Conservation (phyloP, 2,797 vertebrate genomes). For the Linurgus olivaceus region DNA sequence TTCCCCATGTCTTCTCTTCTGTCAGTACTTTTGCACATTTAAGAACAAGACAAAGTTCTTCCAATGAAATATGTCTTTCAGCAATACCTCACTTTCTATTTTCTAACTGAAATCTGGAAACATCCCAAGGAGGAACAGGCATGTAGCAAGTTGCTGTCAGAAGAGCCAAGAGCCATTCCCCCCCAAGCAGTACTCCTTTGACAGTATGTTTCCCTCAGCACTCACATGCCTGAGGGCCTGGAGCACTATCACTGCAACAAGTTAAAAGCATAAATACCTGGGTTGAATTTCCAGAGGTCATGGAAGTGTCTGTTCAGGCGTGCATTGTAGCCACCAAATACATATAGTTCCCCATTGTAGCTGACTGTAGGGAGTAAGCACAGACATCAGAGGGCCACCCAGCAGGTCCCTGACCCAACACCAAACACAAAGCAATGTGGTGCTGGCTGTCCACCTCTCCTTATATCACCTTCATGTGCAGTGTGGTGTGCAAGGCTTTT, state of each 20-base stretch:
- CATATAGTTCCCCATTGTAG: conserved; percentile 93
- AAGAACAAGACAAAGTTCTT: background rate
- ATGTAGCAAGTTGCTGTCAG: background rate
- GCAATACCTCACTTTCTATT: background rate
- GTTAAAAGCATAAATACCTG: conserved; percentile 79
- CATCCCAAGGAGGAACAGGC: background rate
- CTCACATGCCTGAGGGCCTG: background rate
- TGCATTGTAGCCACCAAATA: conserved; percentile 98
- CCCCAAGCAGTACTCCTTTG: background rate
- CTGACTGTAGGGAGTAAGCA: conserved; percentile 79
- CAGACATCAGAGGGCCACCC: background rate
- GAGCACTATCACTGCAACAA: background rate
- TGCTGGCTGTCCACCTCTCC: background rate
- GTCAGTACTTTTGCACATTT: background rate
- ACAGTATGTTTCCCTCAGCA: background rate
- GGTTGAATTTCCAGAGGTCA: conserved; percentile 97
- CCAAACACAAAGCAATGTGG: background rate
- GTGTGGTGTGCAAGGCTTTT: accelerated
- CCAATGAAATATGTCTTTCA: background rate
- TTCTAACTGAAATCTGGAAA: background rate
- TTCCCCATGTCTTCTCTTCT: background rate
- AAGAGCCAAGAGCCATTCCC: background rate
- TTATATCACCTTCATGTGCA: background rate
- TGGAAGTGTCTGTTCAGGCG: conserved; percentile 95
- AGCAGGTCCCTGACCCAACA: background rate